phyloP scores from a whole-genome alignment of 2,888 invertebrate species.

The Tenthredo notha region DNA sequence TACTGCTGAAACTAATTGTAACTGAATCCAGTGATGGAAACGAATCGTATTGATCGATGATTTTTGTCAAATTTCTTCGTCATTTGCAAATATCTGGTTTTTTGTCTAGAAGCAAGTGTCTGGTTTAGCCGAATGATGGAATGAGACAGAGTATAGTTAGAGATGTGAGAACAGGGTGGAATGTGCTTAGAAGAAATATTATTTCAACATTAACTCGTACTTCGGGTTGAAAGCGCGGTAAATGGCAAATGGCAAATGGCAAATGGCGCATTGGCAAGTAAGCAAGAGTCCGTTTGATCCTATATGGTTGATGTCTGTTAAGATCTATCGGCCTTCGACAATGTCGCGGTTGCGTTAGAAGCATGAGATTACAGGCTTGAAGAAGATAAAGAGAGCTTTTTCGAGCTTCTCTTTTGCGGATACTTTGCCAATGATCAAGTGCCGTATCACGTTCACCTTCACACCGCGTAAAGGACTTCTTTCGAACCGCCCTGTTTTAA shows the following conservation, averaged over 20 bases:
- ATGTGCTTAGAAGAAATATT: conserved; percentile 4
- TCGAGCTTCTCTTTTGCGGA: neutral
- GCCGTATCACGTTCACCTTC: conserved; percentile 10
- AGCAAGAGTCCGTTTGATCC: conserved; percentile 2
- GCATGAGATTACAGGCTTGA: neutral
- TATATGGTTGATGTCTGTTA: conserved; percentile 17
- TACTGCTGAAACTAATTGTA: too few relatives aligned
- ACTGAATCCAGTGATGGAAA: too few relatives aligned
- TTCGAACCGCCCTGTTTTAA: conserved; percentile 50
- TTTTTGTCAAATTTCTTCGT: too few relatives aligned
- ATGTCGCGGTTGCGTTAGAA: neutral
- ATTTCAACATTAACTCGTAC: conserved; percentile 19
- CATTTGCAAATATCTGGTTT: too few relatives aligned
- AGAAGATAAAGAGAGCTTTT: neutral
- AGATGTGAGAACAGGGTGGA: neutral
- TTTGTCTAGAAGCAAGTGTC: too few relatives aligned
- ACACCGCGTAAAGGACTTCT: conserved; percentile 34
- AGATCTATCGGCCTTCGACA: conserved; percentile 8
- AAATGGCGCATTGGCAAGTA: neutral
- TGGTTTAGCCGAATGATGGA: neutral
- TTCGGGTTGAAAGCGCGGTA: neutral
- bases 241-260: neutral
- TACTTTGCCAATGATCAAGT: neutral
- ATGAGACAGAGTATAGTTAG: neutral
- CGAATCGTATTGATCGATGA: too few relatives aligned